Percentiles rank a stretch among this genome's conserved stretches.
Conservation (phyloP, 2,888 invertebrate species). For the Sinohyriopsis cumingii region DNA sequence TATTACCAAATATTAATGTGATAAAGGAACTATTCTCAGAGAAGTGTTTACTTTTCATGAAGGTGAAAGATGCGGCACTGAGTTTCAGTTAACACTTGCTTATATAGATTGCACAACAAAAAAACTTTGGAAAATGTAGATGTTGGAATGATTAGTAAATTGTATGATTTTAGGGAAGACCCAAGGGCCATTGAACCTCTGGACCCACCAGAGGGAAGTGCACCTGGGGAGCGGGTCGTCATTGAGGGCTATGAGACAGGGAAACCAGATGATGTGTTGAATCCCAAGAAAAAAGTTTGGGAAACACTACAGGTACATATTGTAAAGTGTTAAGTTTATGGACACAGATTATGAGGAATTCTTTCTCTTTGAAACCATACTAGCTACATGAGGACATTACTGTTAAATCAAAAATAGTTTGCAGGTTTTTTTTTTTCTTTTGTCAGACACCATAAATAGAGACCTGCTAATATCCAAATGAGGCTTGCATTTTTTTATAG, state of each 20-base stretch:
- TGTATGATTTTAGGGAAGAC: constrained; percentile 46
- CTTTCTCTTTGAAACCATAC: not conserved
- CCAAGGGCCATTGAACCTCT: constrained; percentile 83
- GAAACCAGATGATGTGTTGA: constrained; percentile 86
- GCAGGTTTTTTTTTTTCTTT: too few relatives aligned
- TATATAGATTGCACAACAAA: too few relatives aligned
- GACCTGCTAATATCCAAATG: too few relatives aligned
- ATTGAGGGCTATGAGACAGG: constrained; percentile 88
- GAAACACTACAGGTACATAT: constrained; percentile 84
- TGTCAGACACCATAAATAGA: too few relatives aligned
- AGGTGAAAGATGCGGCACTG: too few relatives aligned
- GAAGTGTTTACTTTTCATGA: too few relatives aligned
- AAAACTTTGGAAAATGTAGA: too few relatives aligned
- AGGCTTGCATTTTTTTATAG: too few relatives aligned
- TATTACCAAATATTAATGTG: too few relatives aligned
- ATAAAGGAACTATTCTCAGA: too few relatives aligned
- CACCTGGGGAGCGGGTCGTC: constrained; percentile 87
- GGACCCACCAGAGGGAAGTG: constrained; percentile 82
- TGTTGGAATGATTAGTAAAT: not conserved
- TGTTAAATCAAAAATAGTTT: not conserved
- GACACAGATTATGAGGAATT: too few relatives aligned
- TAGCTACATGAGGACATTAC: not conserved
- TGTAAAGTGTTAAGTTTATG: not conserved
- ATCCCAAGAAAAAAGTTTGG: constrained; percentile 97
- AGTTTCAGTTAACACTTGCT: too few relatives aligned